Base-by-base conservation (phyloP, 2,888 invertebrate species). In the Drosophila austrosaltans region DNA sequence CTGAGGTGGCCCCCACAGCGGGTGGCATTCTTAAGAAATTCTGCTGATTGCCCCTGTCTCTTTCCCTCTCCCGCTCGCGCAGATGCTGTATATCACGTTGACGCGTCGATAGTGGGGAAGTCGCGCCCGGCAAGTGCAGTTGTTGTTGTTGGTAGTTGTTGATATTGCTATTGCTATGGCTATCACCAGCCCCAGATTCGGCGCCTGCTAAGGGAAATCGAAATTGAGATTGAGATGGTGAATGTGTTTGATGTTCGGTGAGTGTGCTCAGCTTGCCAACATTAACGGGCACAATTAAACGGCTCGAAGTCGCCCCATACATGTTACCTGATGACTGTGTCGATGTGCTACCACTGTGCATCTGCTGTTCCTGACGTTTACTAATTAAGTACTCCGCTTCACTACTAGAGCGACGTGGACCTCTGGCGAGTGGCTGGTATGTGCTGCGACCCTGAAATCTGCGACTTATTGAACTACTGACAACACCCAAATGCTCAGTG, bases 401-500 rank as follows among this genome's bases (percentile, higher is more conserved):
- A 79, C 93, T 94, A 81, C 95, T 95, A 68, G 95, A 95, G 58
- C 93, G 94, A 54, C 93, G 94, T 5, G 90, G 89, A 0, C 96
- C 96, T 78, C 96, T 94, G 1, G 96, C 93, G 92, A 96, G 94
- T 4, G 91, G 92, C 78, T 95, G 95, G 91, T 96, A 96, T 92
- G 94, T 95, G 59, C 94, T 95, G 77, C 96, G 95, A n/a, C 96
- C 96, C 56, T 96, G 94, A 76, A 97, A 94, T 74, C 96, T 93
- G 53, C 96, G 94, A 89, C 96, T 96, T 77, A 97, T 94, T 16
- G 96, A 95, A 83, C 96, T 96, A 78, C 95, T 95, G 54, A 98
- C 97, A 69, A 98, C 97, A 16, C 97, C 96, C 66, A 98, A 94
- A 91, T 99, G 98, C 91, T 99, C 98, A 36, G 96, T 95, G 61